Evolutionary conservation across 2,888 invertebrate species (phyloP).

Genomic region (Acleris holmiana): DNA sequence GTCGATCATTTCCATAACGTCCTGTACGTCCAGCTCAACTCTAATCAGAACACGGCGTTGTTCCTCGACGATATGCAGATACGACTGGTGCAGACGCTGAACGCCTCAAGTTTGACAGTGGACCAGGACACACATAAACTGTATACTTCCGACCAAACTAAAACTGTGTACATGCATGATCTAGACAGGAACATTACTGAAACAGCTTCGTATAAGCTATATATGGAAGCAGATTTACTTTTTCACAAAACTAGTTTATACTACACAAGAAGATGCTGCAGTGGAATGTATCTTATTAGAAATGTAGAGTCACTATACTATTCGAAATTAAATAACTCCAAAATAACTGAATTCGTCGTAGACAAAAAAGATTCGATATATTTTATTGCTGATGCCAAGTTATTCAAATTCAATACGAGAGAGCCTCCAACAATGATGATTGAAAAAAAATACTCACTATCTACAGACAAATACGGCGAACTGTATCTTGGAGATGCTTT

Average conservation of each 20-base stretch:
- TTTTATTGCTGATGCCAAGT: neutral
- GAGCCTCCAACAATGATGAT: neutral
- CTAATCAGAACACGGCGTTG: neutral
- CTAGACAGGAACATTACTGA: neutral
- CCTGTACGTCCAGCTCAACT: conserved; percentile 16
- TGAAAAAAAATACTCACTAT: neutral
- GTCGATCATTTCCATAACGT: conserved; percentile 9
- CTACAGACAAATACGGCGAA: neutral
- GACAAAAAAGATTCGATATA: neutral
- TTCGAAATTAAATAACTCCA: neutral
- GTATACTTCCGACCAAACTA: neutral
- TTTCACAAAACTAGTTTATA: neutral
- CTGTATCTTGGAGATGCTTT: neutral
- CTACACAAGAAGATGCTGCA: neutral
- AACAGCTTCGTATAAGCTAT: neutral
- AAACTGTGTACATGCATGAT: neutral
- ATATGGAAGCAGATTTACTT: neutral
- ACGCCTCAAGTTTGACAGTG: neutral
- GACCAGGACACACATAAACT: neutral
- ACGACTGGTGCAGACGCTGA: neutral
- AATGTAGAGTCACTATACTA: no score
- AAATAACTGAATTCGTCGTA: neutral
- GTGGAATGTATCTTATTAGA: neutral
- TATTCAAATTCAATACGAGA: no score
- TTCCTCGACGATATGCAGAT: neutral